A percentile compares a stretch with the other conserved stretches of the same genome.
Conservation (phyloP, 2,797 vertebrate species). For the Danio tinwini region DNA sequence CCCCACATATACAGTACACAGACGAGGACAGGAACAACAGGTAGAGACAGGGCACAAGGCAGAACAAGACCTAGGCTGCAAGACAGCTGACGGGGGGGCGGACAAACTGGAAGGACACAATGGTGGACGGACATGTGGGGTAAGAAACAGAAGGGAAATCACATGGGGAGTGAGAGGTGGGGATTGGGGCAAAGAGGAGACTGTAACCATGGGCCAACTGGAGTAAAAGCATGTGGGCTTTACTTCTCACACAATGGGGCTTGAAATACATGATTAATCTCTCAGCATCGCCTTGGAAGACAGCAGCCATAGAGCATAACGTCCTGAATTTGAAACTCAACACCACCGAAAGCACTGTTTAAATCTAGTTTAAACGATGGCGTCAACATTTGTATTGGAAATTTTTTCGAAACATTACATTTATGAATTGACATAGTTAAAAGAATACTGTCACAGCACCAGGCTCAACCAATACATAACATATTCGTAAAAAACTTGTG, state of each 20-base stretch:
- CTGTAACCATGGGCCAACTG: slow-evolving; percentile 69
- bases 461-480: neutral
- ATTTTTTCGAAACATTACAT: too few relatives aligned
- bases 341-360: neutral
- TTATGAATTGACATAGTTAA: too few relatives aligned
- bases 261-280: slow-evolving; percentile 76
- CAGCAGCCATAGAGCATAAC: neutral
- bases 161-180: slow-evolving; percentile 60
- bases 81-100: slow-evolving; percentile 76
- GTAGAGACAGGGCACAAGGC: slow-evolving; percentile 54
- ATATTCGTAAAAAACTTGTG: neutral
- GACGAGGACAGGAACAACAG: slow-evolving; percentile 62
- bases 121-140: slow-evolving; percentile 82
- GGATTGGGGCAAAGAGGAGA: slow-evolving; percentile 72
- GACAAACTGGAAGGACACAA: slow-evolving; percentile 78
- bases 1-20: slow-evolving; percentile 65
- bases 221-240: slow-evolving; percentile 69
- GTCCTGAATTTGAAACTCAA: neutral
- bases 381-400: neutral
- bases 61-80: slow-evolving; percentile 75
- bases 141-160: slow-evolving; percentile 57
- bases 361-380: slow-evolving; percentile 1
- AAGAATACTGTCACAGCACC: neutral
- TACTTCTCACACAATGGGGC: slow-evolving; percentile 82
- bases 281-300: slow-evolving; percentile 36